Evolutionary conservation across 2,888 invertebrate genomes (phyloP).

Genomic region (Formica aserva): DNA sequence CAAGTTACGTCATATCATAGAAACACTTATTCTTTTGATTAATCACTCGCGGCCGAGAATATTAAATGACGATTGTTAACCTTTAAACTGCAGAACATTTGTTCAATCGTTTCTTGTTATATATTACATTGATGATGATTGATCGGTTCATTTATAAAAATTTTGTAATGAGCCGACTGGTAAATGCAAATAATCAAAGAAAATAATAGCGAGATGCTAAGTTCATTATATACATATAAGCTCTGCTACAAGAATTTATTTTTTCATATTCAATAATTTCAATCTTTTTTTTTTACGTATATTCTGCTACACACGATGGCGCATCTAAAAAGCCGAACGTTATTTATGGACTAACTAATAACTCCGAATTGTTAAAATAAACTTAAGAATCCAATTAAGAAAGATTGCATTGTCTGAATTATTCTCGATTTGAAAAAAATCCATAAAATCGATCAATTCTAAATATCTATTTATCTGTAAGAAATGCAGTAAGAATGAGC

Average conservation of each 20-base stretch:
- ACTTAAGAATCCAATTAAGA: background rate
- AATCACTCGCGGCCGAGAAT: slow-evolving; percentile 1
- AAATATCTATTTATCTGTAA: background rate
- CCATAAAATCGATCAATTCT: background rate
- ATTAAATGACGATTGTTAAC: slow-evolving; percentile 12
- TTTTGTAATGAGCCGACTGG: background rate
- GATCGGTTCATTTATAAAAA: background rate
- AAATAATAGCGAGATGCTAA: background rate
- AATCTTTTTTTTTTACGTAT: background rate
- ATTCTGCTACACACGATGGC: background rate
- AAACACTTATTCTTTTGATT: slow-evolving; percentile 1
- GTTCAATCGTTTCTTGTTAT: background rate
- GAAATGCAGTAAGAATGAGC: slow-evolving; percentile 22
- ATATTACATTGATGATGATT: background rate
- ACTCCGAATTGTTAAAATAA: background rate
- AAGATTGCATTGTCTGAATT: background rate
- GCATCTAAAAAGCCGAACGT: background rate
- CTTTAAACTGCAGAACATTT: slow-evolving; percentile 3
- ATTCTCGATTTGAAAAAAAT: background rate
- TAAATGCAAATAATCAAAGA: background rate
- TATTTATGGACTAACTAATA: background rate
- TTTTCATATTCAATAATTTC: slow-evolving; percentile 10
- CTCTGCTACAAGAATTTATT: background rate
- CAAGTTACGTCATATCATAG: background rate
- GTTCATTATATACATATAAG: background rate